Evolutionary conservation across 1,140 invertebrate genomes (phyloP), one percentile per base, ranked within the genome.

Genomic region (Calephelis nemesis): DNA sequence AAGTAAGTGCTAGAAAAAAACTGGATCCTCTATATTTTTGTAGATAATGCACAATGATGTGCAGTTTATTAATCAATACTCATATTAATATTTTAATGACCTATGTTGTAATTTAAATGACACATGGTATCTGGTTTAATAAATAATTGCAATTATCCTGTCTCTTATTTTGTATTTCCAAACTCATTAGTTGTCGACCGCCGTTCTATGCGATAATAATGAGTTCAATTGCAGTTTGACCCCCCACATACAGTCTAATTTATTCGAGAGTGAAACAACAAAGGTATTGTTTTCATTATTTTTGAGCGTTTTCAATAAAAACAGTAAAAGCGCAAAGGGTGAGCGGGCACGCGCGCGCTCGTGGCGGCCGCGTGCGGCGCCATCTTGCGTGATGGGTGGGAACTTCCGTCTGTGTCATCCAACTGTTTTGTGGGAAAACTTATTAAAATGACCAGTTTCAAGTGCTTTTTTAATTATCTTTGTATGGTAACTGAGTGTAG

Each of bases 211-310:
- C 12, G 54, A 30, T 85, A 86, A 88, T 83, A 79, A 86, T 68
- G 81, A 78, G 86, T 88, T 90, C 86, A 88, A 88, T 85, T 83
- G 78, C 79, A 70, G 77, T 85, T 88, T 88, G 88, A 91, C 88
- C 88, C 84, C 75, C 75, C 67, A 73, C 62, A 75, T 76, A 73
- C 77, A 77, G 76, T 82, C 81, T 84, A 87, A 88, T 90, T 88
- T 90, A 83, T 82, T 84, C 80, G 71, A 79, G 82, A 87, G 82
- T 73, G 76, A 73, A 72, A 78, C 77, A 79, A 45, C 77, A 79
- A 74, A 70, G 78, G 79, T 69, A 81, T 88, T 91, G 83, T 88
- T 81, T 78, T 77, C 73, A 81, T 88, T 86, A 84, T 86, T 84
- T 82, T 84, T 81, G 75, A 85, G 82, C 79, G 82, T 88, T 89